Evolutionary conservation across 2,888 invertebrate genomes (phyloP).

Genomic region (Hirtodrosophila trivittata): DNA sequence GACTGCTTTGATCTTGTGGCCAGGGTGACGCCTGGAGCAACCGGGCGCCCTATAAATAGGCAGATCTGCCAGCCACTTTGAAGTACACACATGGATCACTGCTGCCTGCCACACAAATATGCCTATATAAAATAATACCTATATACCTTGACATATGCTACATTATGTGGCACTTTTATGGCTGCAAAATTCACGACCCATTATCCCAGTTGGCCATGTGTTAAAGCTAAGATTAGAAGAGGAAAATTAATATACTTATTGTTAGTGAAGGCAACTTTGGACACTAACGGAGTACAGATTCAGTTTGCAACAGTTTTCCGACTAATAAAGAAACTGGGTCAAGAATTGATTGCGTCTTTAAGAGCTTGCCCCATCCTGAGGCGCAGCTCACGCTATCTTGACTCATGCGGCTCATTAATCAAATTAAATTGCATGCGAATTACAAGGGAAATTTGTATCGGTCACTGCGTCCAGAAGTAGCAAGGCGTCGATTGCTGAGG

Average conservation of each 20-base stretch:
- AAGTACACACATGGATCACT: slow-evolving; percentile 36
- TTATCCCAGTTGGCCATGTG: too few species aligned
- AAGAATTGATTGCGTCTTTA: slow-evolving; percentile 28
- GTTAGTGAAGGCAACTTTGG: too few species aligned
- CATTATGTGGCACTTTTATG: too few species aligned
- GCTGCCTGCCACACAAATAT: neutral
- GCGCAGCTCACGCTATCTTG: slow-evolving; percentile 54
- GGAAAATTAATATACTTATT: too few species aligned
- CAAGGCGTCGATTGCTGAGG: slow-evolving; percentile 39
- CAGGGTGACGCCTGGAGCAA: slow-evolving; percentile 48
- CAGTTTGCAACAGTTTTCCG: too few species aligned
- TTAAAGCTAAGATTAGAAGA: too few species aligned
- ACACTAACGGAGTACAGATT: too few species aligned
- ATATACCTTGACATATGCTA: too few species aligned
- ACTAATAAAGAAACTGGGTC: slow-evolving; percentile 36
- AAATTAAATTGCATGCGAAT: slow-evolving; percentile 72
- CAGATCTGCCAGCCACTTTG: slow-evolving; percentile 50
- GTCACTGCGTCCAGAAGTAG: slow-evolving; percentile 53
- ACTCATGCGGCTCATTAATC: slow-evolving; percentile 73
- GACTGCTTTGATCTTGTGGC: slow-evolving; percentile 72
- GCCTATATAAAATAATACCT: neutral
- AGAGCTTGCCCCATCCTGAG: slow-evolving; percentile 20
- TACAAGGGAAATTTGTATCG: slow-evolving; percentile 48
- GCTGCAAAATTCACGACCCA: too few species aligned
- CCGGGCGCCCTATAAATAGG: slow-evolving; percentile 56